Conservation (phyloP, 1,140 invertebrate species). For the Drosophila paulistorum region DNA sequence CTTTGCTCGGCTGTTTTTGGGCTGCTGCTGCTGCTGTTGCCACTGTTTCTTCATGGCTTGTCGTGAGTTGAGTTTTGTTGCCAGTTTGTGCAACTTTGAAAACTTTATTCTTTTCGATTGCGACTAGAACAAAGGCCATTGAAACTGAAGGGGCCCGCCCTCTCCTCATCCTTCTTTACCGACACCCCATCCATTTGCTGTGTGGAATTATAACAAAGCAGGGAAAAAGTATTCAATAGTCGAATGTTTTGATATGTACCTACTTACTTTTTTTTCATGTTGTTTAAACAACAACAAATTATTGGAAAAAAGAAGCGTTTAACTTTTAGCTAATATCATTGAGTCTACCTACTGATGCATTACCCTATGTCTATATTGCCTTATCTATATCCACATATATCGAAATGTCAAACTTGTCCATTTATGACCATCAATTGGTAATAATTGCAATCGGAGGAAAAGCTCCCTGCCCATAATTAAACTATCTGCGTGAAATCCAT, state of each 20-base stretch:
- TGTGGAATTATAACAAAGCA: slow-evolving; percentile 58
- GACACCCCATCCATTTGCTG: slow-evolving; percentile 20
- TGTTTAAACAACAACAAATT: slow-evolving; percentile 40
- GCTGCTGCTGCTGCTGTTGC: too few species aligned
- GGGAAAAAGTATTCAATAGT: slow-evolving; percentile 48
- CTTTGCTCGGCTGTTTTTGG: neutral
- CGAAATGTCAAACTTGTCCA: slow-evolving; percentile 34
- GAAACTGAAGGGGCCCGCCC: slow-evolving; percentile 15
- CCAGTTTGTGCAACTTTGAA: slow-evolving; percentile 67
- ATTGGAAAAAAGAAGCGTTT: slow-evolving; percentile 28
- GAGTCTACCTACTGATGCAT: too few species aligned
- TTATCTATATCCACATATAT: slow-evolving; percentile 35
- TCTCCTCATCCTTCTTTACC: neutral
- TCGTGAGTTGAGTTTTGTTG: slow-evolving; percentile 32
- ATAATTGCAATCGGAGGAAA: slow-evolving; percentile 43
- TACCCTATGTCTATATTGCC: neutral
- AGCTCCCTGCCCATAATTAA: slow-evolving; percentile 50
- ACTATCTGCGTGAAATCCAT: slow-evolving; percentile 21
- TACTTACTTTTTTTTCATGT: slow-evolving; percentile 29
- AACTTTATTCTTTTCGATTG: slow-evolving; percentile 67
- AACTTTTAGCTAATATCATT: too few species aligned
- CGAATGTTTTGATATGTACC: slow-evolving; percentile 29
- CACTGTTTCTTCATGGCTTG: slow-evolving; percentile 9
- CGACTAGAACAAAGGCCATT: slow-evolving; percentile 51
- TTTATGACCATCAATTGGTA: slow-evolving; percentile 54